phyloP scores from a whole-genome alignment of 2,113 vertebrate species.

The Bos taurus region DNA sequence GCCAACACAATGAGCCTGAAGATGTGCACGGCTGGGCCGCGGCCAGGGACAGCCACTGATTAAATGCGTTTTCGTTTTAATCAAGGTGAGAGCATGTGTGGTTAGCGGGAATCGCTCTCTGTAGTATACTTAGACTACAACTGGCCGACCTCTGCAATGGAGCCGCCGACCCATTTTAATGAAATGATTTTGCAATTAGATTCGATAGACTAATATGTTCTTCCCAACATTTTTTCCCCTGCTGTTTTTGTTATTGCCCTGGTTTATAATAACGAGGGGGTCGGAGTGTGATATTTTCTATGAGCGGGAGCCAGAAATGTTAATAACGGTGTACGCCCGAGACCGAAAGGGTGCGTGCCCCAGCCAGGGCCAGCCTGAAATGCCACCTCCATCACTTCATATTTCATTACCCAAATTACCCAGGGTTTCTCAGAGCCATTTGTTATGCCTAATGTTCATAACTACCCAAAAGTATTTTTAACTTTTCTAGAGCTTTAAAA shows the following conservation, averaged over 20 bases:
- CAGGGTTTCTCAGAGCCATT: slow-evolving; percentile 54
- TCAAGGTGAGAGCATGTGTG: slow-evolving; percentile 66
- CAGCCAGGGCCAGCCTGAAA: slow-evolving; percentile 43
- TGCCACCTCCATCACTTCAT: slow-evolving; percentile 67
- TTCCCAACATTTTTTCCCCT: slow-evolving; percentile 53
- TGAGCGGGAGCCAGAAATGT: slow-evolving; percentile 67
- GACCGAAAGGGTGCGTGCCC: slow-evolving; percentile 58
- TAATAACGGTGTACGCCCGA: slow-evolving; percentile 60
- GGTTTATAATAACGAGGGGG: slow-evolving; percentile 62
- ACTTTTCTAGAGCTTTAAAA: slow-evolving; percentile 67
- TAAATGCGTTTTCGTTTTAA: slow-evolving; percentile 78
- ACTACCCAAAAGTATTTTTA: slow-evolving; percentile 62
- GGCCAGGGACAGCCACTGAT: slow-evolving; percentile 64
- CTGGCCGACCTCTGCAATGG: slow-evolving; percentile 67
- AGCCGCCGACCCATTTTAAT: slow-evolving; percentile 78
- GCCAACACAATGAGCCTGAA: slow-evolving; percentile 53
- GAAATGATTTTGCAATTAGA: slow-evolving; percentile 78
- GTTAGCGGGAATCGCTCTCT: slow-evolving; percentile 76
- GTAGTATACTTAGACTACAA: slow-evolving; percentile 64
- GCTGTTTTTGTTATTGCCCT: slow-evolving; percentile 64
- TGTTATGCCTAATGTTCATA: slow-evolving; percentile 50
- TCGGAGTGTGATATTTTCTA: slow-evolving; percentile 68
- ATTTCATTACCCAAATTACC: slow-evolving; percentile 73
- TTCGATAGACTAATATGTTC: slow-evolving; percentile 72
- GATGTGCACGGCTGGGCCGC: slow-evolving; percentile 56